Conservation (phyloP, 2,113 vertebrate genomes). For the Collichthys lucidus region DNA sequence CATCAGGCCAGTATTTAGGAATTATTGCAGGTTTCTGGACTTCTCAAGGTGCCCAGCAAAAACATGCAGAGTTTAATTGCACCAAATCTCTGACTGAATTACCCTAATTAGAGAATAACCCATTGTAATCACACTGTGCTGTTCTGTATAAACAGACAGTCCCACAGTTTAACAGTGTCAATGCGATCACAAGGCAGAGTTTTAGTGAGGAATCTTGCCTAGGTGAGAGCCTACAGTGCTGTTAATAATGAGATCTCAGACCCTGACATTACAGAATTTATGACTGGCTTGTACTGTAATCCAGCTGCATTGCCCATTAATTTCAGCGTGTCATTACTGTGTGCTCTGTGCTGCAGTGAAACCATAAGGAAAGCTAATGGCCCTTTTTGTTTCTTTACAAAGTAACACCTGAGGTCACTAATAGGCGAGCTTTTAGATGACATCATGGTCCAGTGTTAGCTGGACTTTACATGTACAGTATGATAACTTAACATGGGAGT, state of each 20-base stretch:
- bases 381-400: not conserved
- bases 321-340: not conserved
- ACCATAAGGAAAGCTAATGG: not conserved
- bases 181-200: not conserved
- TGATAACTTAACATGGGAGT: conserved; percentile 4
- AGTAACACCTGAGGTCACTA: not conserved
- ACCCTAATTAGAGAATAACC: not conserved
- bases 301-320: not conserved
- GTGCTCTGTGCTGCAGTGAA: conserved; percentile 1
- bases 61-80: not conserved
- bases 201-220: too few relatives aligned
- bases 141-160: not conserved
- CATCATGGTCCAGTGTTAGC: not conserved
- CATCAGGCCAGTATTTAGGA: not conserved
- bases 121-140: not conserved
- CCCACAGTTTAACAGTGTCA: not conserved
- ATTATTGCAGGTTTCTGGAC: not conserved
- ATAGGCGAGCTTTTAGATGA: not conserved
- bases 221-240: not conserved
- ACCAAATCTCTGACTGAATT: not conserved
- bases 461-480: conserved; percentile 10
- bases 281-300: conserved; percentile 12
- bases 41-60: not conserved
- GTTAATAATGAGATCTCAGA: not conserved
- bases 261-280: not conserved